Evolutionary conservation across 1,140 invertebrate genomes (phyloP).

Genomic region (Protaetia brevitarsis): DNA sequence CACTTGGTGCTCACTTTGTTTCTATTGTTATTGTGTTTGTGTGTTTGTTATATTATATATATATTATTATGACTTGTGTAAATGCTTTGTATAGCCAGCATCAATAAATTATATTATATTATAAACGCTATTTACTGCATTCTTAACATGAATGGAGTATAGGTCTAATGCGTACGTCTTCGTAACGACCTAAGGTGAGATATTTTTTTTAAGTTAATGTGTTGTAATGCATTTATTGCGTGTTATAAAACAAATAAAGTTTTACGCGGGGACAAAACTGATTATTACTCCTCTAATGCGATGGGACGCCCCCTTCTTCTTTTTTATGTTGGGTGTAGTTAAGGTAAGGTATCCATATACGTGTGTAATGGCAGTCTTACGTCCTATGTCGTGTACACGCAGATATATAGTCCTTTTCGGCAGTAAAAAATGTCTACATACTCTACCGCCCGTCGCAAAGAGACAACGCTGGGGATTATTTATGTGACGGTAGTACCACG

Average conservation of each 20-base stretch:
- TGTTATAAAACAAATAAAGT: constrained; percentile 1
- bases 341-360: constrained; percentile 8
- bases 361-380: constrained; percentile 4
- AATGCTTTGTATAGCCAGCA: too few species aligned
- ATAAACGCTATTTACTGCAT: too few species aligned
- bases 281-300: constrained; percentile 7
- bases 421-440: constrained; percentile 16
- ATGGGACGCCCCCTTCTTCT: neutral
- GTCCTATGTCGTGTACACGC: neutral
- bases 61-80: too few species aligned
- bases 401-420: constrained; percentile 15
- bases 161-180: too few species aligned
- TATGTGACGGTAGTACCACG: constrained; percentile 2
- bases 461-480: constrained; percentile 7
- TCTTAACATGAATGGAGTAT: too few species aligned
- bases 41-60: too few species aligned
- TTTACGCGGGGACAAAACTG: neutral
- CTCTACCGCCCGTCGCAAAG: neutral
- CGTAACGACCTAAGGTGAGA: too few species aligned
- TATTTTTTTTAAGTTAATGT: neutral
- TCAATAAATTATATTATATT: too few species aligned
- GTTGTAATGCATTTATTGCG: neutral
- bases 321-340: neutral
- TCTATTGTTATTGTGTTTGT: too few species aligned
- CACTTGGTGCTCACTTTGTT: too few species aligned